Percentiles rank a stretch among this genome's conserved stretches.
phyloP scores from a whole-genome alignment of 2,113 vertebrate species.

The Apteryx owenii region DNA sequence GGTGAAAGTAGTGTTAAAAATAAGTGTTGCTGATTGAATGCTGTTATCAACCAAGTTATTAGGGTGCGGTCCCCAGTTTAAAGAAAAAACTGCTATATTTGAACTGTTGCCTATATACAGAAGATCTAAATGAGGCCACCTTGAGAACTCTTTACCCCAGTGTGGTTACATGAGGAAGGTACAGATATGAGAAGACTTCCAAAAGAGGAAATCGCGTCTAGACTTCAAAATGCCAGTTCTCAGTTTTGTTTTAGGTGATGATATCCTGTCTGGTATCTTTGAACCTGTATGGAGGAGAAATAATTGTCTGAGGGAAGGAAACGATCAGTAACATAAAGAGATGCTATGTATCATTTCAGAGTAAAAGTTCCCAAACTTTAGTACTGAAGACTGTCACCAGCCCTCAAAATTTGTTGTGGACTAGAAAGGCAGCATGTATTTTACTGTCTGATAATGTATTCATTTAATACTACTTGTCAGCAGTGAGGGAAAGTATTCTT shows the following conservation, averaged over 20 bases:
- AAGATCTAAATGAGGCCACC: slow-evolving; percentile 4
- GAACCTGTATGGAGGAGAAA: slow-evolving; percentile 8
- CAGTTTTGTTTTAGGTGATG: slow-evolving; percentile 60
- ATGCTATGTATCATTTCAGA: background rate
- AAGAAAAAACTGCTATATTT: slow-evolving; percentile 9
- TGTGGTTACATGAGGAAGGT: slow-evolving; percentile 58
- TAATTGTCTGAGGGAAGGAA: background rate
- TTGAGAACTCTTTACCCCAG: background rate
- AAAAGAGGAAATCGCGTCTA: slow-evolving; percentile 68
- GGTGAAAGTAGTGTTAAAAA: background rate
- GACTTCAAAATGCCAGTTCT: slow-evolving; percentile 70
- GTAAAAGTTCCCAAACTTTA: background rate
- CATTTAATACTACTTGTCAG: background rate
- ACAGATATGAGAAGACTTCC: slow-evolving; percentile 63
- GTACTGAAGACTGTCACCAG: background rate
- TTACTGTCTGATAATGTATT: background rate
- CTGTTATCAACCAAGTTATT: background rate
- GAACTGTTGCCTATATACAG: background rate
- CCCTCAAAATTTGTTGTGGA: background rate
- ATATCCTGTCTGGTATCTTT: slow-evolving; percentile 52
- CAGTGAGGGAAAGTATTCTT: background rate
- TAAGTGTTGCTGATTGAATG: background rate
- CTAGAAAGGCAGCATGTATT: background rate
- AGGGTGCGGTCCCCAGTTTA: background rate
- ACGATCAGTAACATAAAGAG: background rate